A percentile compares a stretch with the other conserved stretches of the same genome.
phyloP scores from a whole-genome alignment of 2,797 vertebrate species.

The Thaleichthys pacificus region DNA sequence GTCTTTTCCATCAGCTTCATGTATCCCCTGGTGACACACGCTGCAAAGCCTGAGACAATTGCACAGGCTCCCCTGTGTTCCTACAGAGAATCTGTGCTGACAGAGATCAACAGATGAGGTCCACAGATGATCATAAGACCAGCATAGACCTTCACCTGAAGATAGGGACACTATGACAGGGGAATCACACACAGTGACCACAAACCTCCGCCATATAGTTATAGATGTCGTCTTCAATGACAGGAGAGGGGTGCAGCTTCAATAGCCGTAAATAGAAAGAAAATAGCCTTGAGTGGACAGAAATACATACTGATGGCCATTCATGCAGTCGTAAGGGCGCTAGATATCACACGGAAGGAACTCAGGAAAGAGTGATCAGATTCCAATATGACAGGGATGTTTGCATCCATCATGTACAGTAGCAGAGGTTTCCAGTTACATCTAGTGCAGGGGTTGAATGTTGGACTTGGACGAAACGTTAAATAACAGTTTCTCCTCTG shows the following conservation, averaged over 20 bases:
- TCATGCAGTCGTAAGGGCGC: neutral
- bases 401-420: neutral
- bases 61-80: neutral
- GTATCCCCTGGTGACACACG: constrained; percentile 7
- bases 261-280: constrained; percentile 44
- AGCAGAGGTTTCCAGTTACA: neutral
- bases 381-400: neutral
- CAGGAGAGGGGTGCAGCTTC: constrained; percentile 50
- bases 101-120: neutral
- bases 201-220: constrained; percentile 62
- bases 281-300: constrained; percentile 35
- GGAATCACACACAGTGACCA: constrained; percentile 35
- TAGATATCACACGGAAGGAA: too few species aligned
- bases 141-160: neutral
- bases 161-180: neutral
- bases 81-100: neutral
- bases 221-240: constrained; percentile 55
- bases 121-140: neutral
- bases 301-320: neutral
- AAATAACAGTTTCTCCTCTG: neutral
- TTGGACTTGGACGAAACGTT: neutral
- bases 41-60: neutral
- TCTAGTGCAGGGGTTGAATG: neutral
- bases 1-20: constrained; percentile 4
- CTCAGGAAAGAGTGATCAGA: too few species aligned